Evolutionary conservation across 2,797 vertebrate species (phyloP).

Genomic region (Clarias laeviceps): DNA sequence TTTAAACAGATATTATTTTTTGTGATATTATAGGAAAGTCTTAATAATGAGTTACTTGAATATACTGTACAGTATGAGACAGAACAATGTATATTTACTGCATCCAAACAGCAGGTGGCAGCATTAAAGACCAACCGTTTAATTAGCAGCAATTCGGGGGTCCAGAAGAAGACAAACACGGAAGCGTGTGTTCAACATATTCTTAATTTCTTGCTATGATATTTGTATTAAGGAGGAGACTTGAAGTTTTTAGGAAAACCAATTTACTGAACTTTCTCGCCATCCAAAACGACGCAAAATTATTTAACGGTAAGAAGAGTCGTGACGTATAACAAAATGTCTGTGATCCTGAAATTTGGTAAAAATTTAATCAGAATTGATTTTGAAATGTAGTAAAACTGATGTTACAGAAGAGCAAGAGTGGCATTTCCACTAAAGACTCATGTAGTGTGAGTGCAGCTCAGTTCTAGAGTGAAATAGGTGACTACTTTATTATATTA

Average conservation of each 20-base stretch:
- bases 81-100: not conserved
- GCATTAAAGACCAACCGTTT: not conserved
- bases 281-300: constrained; percentile 24
- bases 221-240: not conserved
- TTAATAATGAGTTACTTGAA: not conserved
- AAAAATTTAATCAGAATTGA: not conserved
- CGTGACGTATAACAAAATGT: not conserved
- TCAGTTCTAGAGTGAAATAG: not conserved
- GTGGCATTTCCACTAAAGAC: not conserved
- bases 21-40: not conserved
- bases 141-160: not conserved
- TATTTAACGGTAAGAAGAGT: constrained; percentile 41
- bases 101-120: constrained; percentile 40
- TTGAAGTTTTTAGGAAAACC: constrained; percentile 11
- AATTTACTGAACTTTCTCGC: not conserved
- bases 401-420: not conserved
- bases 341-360: not conserved
- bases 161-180: constrained; percentile 37
- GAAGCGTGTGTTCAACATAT: not conserved
- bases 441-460: not conserved
- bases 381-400: not conserved
- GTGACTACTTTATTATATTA: not conserved
- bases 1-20: not conserved
- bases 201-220: constrained; percentile 6
- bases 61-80: not conserved